Conservation (phyloP, 2,797 vertebrate genomes). For the Etheostoma perlongum region DNA sequence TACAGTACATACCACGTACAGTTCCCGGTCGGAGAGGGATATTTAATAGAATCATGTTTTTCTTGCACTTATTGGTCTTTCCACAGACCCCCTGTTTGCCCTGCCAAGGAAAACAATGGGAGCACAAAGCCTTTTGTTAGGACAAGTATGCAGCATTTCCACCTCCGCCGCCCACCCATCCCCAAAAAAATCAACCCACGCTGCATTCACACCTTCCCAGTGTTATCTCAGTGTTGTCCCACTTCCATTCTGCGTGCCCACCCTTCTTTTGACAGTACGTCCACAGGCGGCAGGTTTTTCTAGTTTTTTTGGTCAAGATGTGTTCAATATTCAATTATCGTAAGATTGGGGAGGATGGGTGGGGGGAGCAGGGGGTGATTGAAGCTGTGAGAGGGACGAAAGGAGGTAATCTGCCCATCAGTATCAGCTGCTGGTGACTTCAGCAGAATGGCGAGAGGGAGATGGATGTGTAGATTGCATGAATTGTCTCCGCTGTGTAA, state of each 20-base stretch:
- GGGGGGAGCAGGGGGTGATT: constrained; percentile 30
- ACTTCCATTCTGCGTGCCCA: constrained; percentile 31
- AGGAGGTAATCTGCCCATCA: constrained; percentile 28
- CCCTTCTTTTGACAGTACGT: constrained; percentile 48
- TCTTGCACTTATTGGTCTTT: constrained; percentile 69
- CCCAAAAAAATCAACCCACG: constrained; percentile 42
- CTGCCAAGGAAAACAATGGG: constrained; percentile 74
- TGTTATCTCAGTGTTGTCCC: constrained; percentile 54
- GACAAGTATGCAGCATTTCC: constrained; percentile 51
- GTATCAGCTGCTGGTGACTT: constrained; percentile 69
- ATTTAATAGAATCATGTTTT: constrained; percentile 69
- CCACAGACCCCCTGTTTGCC: constrained; percentile 63
- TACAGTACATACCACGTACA: constrained; percentile 40
- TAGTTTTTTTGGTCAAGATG: constrained; percentile 64
- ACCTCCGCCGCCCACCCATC: constrained; percentile 42
- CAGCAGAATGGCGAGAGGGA: constrained; percentile 54
- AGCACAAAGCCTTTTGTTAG: constrained; percentile 72
- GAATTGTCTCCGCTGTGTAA: constrained; percentile 10
- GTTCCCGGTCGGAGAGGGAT: constrained; percentile 53
- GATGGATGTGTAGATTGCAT: constrained; percentile 59
- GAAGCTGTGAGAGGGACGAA: constrained; percentile 13
- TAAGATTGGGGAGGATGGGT: constrained; percentile 23
- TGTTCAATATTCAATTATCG: constrained; percentile 74
- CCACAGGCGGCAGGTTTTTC: constrained; percentile 14
- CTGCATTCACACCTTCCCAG: constrained; percentile 51